Conservation (phyloP, 2,888 invertebrate genomes). For the Sminthurinus aureus region DNA sequence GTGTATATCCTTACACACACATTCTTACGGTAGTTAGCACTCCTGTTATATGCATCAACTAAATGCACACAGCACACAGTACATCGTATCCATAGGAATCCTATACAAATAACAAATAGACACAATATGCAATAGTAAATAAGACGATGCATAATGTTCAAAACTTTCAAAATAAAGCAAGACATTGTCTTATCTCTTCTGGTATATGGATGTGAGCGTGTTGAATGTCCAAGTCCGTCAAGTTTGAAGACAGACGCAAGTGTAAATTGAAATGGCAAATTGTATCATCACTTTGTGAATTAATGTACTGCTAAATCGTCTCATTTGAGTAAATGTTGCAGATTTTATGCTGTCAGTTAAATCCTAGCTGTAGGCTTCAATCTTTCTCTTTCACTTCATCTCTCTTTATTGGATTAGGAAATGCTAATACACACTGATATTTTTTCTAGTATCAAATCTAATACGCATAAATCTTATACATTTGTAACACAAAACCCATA, state of each 20-base stretch:
- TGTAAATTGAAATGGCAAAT: not conserved
- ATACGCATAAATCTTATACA: no score
- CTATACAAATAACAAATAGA: not conserved
- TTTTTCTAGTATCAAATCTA: no score
- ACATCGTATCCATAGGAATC: not conserved
- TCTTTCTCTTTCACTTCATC: no score
- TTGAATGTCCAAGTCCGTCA: not conserved
- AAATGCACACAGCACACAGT: not conserved
- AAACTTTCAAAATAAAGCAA: not conserved
- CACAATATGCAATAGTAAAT: not conserved
- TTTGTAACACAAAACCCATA: no score
- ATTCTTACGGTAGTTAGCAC: constrained; percentile 2
- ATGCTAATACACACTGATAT: not conserved
- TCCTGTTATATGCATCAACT: not conserved
- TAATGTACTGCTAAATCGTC: not conserved
- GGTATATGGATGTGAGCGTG: not conserved
- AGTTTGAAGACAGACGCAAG: not conserved
- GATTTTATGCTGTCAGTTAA: not conserved
- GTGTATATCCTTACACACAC: no score
- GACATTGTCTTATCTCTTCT: constrained; percentile 7
- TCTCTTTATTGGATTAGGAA: not conserved
- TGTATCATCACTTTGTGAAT: not conserved
- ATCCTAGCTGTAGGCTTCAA: not conserved
- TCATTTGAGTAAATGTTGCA: not conserved
- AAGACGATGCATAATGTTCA: no score